Conservation (phyloP, 1,140 invertebrate species). For the Drosophila lacertosa region DNA sequence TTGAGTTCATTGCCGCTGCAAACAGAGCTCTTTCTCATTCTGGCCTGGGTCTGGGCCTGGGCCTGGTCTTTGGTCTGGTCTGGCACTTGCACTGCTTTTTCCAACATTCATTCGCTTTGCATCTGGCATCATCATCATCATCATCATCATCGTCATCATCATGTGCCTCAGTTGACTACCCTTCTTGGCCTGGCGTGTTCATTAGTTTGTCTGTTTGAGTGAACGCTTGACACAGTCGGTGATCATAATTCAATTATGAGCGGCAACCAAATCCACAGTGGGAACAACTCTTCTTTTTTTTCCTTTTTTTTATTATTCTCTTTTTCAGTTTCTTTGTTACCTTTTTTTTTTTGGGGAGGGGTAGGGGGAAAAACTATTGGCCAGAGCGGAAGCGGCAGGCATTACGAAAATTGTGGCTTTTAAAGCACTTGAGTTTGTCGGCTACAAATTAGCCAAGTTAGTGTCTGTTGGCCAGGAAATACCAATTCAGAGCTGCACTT, state of each 20-base stretch:
- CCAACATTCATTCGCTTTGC: slow-evolving; percentile 51
- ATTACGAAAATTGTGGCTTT: slow-evolving; percentile 6
- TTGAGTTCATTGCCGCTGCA: slow-evolving; percentile 73
- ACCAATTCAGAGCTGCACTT: slow-evolving; percentile 5
- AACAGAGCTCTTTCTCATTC: slow-evolving; percentile 3
- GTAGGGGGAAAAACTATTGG: slow-evolving; percentile 2
- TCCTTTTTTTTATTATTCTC: not conserved
- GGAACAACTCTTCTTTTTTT: slow-evolving; percentile 27
- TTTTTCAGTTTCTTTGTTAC: not conserved
- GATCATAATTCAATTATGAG: slow-evolving; percentile 76
- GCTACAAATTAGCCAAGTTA: slow-evolving; percentile 6
- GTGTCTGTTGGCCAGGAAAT: not conserved
- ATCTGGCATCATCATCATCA: slow-evolving; percentile 54
- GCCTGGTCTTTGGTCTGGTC: slow-evolving; percentile 16
- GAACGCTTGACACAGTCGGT: slow-evolving; percentile 53
- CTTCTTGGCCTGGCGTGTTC: slow-evolving; percentile 58
- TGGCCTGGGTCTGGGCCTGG: too few species aligned
- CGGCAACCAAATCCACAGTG: slow-evolving; percentile 23
- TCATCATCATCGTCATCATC: slow-evolving; percentile 28
- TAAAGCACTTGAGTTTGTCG: not conserved
- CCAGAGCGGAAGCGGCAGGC: not conserved
- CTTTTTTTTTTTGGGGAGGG: not conserved
- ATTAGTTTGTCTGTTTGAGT: slow-evolving; percentile 49
- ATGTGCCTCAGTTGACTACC: slow-evolving; percentile 62
- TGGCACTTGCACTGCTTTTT: slow-evolving; percentile 40